phyloP scores from a whole-genome alignment of 1,140 invertebrate genomes.

The Caerostris extrusa region DNA sequence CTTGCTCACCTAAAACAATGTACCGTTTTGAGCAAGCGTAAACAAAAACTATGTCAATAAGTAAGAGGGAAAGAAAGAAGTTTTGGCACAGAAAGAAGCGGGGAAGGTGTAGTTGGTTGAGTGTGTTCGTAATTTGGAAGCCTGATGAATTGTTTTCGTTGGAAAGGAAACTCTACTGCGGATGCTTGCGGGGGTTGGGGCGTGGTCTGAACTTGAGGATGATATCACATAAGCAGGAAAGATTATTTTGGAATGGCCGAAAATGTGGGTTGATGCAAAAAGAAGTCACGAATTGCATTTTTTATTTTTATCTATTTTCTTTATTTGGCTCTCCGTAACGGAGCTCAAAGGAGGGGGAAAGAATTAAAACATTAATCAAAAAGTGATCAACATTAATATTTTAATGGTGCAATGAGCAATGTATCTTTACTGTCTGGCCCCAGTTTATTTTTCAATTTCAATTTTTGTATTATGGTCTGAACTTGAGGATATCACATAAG shows the following conservation, averaged over 20 bases:
- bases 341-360: too few species aligned
- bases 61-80: not conserved
- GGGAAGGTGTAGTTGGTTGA: not conserved
- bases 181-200: not conserved
- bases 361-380: too few species aligned
- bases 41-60: slow-evolving; percentile 9
- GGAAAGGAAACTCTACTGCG: not conserved
- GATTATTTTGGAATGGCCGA: not conserved
- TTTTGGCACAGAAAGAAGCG: not conserved
- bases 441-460: too few species aligned
- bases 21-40: not conserved
- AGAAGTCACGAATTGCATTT: not conserved
- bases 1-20: not conserved
- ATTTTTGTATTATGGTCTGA: too few species aligned
- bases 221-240: not conserved
- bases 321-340: too few species aligned
- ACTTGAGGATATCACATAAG: not conserved
- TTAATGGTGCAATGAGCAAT: too few species aligned
- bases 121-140: not conserved
- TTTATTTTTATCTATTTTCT: too few species aligned
- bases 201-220: not conserved
- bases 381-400: too few species aligned
- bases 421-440: too few species aligned
- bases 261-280: not conserved
- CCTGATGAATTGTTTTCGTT: slow-evolving; percentile 36